Evolutionary conservation across 2,797 vertebrate genomes (phyloP), one percentile per base, ranked within the genome.

Genomic region (Sylvia borin): DNA sequence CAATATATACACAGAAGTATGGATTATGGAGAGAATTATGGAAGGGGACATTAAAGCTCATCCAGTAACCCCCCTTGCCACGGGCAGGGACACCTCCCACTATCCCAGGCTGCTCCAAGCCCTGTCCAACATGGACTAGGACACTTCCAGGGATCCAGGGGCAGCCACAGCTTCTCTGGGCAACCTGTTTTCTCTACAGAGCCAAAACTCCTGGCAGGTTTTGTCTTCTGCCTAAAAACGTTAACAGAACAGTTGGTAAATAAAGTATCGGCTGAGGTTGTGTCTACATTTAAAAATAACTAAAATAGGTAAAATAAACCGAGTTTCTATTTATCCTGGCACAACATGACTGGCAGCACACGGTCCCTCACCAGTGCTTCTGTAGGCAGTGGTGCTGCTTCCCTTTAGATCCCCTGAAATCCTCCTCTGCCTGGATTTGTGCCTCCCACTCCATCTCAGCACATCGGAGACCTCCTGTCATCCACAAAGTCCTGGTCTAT

Each of bases 391-490:
- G 47, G 31, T 65, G 65, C 42, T 77, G 29, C 32, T 21, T 76
- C 51, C 61, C 47, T 40, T 50, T 4, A 31, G 53, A 75, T 42
- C 16, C 75, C 75, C 75, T 34, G 34, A 53, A 81, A 85, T 51
- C 71, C 50, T 84, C 43, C 82, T 55, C 70, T 62, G 77, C 34
- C 68, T 31, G 76, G 58, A 72, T 68, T 82, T 62, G 62, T 91
- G 40, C 72, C 62, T 95, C 71, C 54, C 64, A 36, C 82, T 95
- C 54, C 79, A 72, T 40, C 91, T 70, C 85, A 93, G 55, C 77
- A 61, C 0, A 0, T 6, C 0, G 0, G 45, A 65, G 80, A 73
- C 78, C 70, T 84, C 71, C 57, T 0, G 0, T 75, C 71, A 84
- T 12, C 62, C 76, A 31, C 36, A 48, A 42, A 68, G 34, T 45